Conservation (phyloP, 2,888 invertebrate species). For the Ryuthela nishihirai region DNA sequence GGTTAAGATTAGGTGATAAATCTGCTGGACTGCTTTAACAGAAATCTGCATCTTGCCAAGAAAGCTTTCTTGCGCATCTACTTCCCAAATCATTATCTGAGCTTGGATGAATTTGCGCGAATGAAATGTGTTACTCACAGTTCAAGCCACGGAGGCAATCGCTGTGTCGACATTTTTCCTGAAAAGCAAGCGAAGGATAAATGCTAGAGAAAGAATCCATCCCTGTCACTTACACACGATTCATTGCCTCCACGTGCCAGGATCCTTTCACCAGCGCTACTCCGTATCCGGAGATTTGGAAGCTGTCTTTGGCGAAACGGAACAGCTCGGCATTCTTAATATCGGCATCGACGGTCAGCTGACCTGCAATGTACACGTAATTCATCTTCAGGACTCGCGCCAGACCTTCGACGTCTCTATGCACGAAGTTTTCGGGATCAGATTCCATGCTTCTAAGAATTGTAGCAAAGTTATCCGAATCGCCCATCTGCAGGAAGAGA, state of each 20-base stretch:
- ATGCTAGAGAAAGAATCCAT: no score
- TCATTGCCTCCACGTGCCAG: background rate
- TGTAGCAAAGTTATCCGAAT: background rate
- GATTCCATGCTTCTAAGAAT: background rate
- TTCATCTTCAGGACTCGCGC: background rate
- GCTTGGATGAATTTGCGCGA: no score
- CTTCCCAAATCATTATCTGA: no score
- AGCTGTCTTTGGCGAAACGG: conserved; percentile 4
- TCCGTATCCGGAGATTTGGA: conserved; percentile 5
- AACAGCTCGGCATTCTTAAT: background rate
- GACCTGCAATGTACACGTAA: conserved; percentile 7
- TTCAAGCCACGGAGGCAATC: no score
- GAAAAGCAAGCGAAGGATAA: no score
- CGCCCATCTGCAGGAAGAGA: background rate
- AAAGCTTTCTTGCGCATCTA: no score
- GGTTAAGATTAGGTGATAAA: no score
- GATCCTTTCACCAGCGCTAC: conserved; percentile 1
- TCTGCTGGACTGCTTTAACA: no score
- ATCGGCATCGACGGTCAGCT: conserved; percentile 4
- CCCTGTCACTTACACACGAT: background rate
- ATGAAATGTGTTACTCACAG: no score
- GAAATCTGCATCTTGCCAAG: no score
- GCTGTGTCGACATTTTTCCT: no score
- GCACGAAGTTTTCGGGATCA: background rate
- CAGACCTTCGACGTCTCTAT: conserved; percentile 1